phyloP scores from a whole-genome alignment of 1,140 invertebrate species.

The Drosophila sucinea region DNA sequence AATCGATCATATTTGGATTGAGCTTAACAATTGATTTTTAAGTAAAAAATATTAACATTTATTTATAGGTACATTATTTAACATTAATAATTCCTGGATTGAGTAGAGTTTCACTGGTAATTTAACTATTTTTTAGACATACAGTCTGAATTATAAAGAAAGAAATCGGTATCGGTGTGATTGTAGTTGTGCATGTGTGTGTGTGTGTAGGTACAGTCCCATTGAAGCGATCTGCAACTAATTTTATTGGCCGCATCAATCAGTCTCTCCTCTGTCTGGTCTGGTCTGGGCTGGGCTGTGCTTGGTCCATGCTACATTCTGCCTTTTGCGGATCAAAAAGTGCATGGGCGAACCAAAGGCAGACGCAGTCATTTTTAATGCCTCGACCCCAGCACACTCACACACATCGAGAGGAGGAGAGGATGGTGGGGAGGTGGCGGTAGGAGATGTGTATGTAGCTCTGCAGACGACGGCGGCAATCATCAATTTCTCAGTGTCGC shows the following conservation, averaged over 20 bases:
- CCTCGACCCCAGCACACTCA: slow-evolving; percentile 51
- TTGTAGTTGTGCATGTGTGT: neutral
- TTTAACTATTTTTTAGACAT: too few species aligned
- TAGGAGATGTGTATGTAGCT: slow-evolving; percentile 16
- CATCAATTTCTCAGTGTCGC: slow-evolving; percentile 81
- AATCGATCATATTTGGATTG: too few species aligned
- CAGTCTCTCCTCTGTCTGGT: slow-evolving; percentile 48
- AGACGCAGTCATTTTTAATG: slow-evolving; percentile 79
- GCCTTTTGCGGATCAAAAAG: slow-evolving; percentile 67
- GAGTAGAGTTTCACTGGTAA: too few species aligned
- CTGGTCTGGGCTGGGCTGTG: neutral
- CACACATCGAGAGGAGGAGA: slow-evolving; percentile 3
- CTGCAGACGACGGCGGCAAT: slow-evolving; percentile 66
- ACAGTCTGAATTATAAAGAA: too few species aligned
- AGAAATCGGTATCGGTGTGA: neutral
- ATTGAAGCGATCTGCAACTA: slow-evolving; percentile 55
- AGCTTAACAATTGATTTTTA: too few species aligned
- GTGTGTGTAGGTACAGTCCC: slow-evolving; percentile 13
- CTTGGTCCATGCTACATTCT: neutral
- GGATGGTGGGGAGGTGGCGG: neutral
- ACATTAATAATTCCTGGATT: too few species aligned
- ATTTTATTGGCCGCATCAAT: slow-evolving; percentile 79
- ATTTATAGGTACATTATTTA: too few species aligned
- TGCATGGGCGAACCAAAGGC: slow-evolving; percentile 57
- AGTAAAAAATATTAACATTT: too few species aligned